These are phyloP conservation scores for Diaprepes abbreviatus DNA, from an alignment of 2,888 invertebrate species.

Conservation along the genomic window DNA sequence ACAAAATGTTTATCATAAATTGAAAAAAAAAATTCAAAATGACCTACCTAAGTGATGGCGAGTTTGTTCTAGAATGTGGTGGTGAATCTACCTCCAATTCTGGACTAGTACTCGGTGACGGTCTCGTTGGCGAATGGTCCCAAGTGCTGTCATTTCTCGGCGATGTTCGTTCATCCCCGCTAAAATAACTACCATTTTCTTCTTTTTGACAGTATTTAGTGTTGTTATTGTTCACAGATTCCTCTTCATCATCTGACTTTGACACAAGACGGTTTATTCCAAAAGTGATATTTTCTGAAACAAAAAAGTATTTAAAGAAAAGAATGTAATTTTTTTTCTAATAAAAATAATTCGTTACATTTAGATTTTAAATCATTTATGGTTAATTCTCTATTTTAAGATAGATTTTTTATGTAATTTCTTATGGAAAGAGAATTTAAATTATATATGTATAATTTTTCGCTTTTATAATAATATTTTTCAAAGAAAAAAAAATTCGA, in stretches of 20 bases:
- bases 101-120: conserved; percentile 72
- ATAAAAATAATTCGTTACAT: too few relatives aligned
- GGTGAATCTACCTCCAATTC: conserved; percentile 85
- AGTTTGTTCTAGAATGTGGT: conserved; percentile 70
- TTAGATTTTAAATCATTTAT: too few relatives aligned
- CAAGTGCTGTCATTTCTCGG: conserved; percentile 56
- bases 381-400: too few relatives aligned
- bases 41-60: conserved; percentile 67
- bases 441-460: too few relatives aligned
- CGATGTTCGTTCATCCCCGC: conserved; percentile 70
- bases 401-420: too few relatives aligned
- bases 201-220: conserved; percentile 67
- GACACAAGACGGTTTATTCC: conserved; percentile 85
- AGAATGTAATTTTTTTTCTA: too few relatives aligned
- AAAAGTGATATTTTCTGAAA: conserved; percentile 87
- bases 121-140: conserved; percentile 62
- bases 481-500: too few relatives aligned
- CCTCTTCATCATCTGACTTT: conserved; percentile 74
- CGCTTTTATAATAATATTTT: too few relatives aligned
- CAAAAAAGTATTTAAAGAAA: conserved; percentile 48
- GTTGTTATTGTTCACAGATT: conserved; percentile 71
- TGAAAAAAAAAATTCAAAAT: too few relatives aligned
- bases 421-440: too few relatives aligned
- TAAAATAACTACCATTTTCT: conserved; percentile 71
- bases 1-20: too few relatives aligned